Base-by-base conservation (phyloP, 2,797 vertebrate species). In the Sebastes aleutianus region DNA sequence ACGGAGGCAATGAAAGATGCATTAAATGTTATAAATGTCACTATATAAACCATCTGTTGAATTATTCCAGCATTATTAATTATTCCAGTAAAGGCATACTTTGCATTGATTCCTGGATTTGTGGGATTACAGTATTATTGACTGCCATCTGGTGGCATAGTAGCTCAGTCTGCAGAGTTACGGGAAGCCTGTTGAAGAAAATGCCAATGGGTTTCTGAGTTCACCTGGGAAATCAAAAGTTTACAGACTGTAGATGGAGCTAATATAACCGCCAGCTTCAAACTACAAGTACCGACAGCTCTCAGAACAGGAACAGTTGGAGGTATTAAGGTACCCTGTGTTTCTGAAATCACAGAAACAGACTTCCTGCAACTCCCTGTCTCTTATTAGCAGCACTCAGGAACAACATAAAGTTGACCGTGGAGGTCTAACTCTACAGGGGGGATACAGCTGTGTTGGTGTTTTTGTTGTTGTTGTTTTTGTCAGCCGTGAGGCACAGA, bases 131-230 rank as follows among this genome's bases (percentile, higher is more conserved):
- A 68, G 73, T 67, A 69, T 87, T 87, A 77, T 73, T 80, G 71
- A 77, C 83, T 88, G 89, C 87, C 90, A 88, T 84, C 89, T 92
- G 84, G 76, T 89, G 89, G 85, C 47, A 64, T 14, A 74, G 71
- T 70, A 43, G 70, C 74, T 66, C 61, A n/a, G 43, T 34, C 74
- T 56, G 50, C 32, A 75, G 59, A 70, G 72, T 63, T 34, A 24
- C 24, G 18, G 16, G 67, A 57, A 16, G 12, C 11, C 67, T 67
- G 69, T 24, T 39, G n/a, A 24, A 62, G 22, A 70, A 70, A 78
- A 84, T 74, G 80, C 77, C 68, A 80, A 5, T 50, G 53, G 39
- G 56, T 67, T 79, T 47, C 59, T 72, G 53, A 80, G 67, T 66
- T 85, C 73, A 82, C 47, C 76, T 70, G 78, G 74, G 57, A 82